Evolutionary conservation across 2,797 vertebrate genomes (phyloP), one percentile per base, ranked within the genome.

Genomic region (Lagocephalus sceleratus): DNA sequence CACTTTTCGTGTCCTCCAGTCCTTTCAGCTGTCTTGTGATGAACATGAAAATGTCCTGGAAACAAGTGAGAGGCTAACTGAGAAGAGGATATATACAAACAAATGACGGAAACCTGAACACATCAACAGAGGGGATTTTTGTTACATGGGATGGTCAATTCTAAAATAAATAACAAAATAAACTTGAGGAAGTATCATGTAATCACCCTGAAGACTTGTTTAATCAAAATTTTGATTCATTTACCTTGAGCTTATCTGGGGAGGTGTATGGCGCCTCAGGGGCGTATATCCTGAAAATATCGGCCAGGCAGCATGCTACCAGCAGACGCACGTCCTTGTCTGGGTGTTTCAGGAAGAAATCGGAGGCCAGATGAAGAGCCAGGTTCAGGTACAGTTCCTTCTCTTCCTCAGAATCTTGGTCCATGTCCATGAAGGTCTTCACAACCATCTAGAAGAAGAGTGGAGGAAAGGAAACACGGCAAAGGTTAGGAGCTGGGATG

Each of bases 361-460:
- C 96, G n/a, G 96, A 99, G 66, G 97, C 96, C 74, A 99, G 91
- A 75, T 99, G 97, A 66, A 99, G 92, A 35, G 96, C 97, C 65
- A 98, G 87, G 79, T 97, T 97, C 69, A 99, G 84, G 76, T 99
- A 99, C 16, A 96, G 92, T 68, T 99, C 95, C 83, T 98, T 99
- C 86, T 99, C 96, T 73, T 98, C 97, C 88, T 99, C 97, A 0
- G 96, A 98, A 78, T 99, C 97, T 82, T 99, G 97, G 83, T 99
- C 97, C 97, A 99, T 99, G 87, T 99, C 97, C 97, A 99, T 99
- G 84, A 98, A 99, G 42, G 96, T 99, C 88, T 99, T 99, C 59
- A 99, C 96, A 79, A 99, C 96, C 97, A 99, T 98, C 96, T 99
- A 78, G 2, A 49, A n/a, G 20, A 47, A 6, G 38, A n/a, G n/a